Conservation (phyloP, 2,888 invertebrate species). For the Heliconius erato region DNA sequence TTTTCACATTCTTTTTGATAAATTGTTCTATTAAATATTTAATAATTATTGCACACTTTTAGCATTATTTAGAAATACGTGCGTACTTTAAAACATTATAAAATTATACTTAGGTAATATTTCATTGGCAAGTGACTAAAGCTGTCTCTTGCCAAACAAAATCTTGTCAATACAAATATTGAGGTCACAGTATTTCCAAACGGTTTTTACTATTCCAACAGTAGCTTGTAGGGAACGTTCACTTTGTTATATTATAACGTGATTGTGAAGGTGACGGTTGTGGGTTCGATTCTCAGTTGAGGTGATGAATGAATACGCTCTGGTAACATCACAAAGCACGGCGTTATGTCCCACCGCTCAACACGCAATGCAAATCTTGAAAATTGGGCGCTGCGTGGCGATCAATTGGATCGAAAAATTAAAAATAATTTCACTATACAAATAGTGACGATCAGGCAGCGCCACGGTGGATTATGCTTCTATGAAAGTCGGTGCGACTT, state of each 20-base stretch:
- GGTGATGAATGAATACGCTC: not conserved
- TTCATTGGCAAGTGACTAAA: slow-evolving; percentile 33
- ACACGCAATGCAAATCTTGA: too few relatives aligned
- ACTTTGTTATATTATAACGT: not conserved
- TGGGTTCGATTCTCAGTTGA: not conserved
- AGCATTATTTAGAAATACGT: not conserved
- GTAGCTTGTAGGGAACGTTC: slow-evolving; percentile 19
- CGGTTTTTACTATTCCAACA: slow-evolving; percentile 45
- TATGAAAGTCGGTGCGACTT: too few relatives aligned
- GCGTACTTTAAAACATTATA: not conserved
- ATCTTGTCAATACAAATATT: slow-evolving; percentile 39
- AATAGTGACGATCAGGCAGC: too few relatives aligned
- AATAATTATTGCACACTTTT: not conserved
- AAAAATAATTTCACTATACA: too few relatives aligned
- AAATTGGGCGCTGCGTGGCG: too few relatives aligned
- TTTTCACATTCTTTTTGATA: too few relatives aligned
- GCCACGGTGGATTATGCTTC: too few relatives aligned
- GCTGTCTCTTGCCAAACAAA: slow-evolving; percentile 34
- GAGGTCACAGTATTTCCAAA: slow-evolving; percentile 54
- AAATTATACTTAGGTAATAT: slow-evolving; percentile 13
- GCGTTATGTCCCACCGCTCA: too few relatives aligned
- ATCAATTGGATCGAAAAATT: too few relatives aligned
- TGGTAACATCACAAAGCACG: too few relatives aligned
- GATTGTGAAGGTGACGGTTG: not conserved
- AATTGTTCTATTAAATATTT: not conserved